Conservation (phyloP, 2,113 vertebrate genomes). For the Otus sunia region DNA sequence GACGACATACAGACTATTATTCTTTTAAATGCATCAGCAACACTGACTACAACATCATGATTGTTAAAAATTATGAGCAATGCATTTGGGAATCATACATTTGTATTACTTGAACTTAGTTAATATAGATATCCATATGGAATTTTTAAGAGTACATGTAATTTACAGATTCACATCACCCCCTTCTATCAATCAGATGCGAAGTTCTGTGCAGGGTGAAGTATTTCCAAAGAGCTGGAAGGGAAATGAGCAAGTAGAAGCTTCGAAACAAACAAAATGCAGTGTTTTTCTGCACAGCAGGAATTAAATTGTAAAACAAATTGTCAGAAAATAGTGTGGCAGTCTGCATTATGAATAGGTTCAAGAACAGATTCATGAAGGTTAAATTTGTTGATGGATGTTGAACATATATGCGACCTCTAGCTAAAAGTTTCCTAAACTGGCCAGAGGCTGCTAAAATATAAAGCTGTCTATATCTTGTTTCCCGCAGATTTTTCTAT, state of each 20-base stretch:
- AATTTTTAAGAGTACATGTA: not conserved
- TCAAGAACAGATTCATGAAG: constrained; percentile 31
- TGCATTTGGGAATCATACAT: not conserved
- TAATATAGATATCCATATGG: not conserved
- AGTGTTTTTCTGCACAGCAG: not conserved
- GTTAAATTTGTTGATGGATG: constrained; percentile 22
- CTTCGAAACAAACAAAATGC: constrained; percentile 25
- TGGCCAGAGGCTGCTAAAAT: not conserved
- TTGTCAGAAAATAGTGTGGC: not conserved
- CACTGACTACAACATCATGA: not conserved
- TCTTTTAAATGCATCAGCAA: not conserved
- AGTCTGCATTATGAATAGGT: constrained; percentile 1
- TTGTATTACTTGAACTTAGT: not conserved
- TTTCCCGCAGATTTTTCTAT: not conserved
- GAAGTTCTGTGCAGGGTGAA: not conserved
- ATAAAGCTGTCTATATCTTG: not conserved
- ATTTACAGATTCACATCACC: not conserved
- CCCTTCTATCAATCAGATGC: not conserved
- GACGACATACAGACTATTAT: not conserved
- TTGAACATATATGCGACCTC: not conserved
- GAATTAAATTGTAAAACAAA: constrained; percentile 17
- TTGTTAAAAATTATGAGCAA: not conserved
- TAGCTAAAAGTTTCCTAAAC: constrained; percentile 7
- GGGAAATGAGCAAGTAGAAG: not conserved
- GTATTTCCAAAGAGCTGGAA: not conserved